Evolutionary conservation across 1,140 invertebrate genomes (phyloP), one percentile per base, ranked within the genome.

Genomic region (Cryptotermes secundus): DNA sequence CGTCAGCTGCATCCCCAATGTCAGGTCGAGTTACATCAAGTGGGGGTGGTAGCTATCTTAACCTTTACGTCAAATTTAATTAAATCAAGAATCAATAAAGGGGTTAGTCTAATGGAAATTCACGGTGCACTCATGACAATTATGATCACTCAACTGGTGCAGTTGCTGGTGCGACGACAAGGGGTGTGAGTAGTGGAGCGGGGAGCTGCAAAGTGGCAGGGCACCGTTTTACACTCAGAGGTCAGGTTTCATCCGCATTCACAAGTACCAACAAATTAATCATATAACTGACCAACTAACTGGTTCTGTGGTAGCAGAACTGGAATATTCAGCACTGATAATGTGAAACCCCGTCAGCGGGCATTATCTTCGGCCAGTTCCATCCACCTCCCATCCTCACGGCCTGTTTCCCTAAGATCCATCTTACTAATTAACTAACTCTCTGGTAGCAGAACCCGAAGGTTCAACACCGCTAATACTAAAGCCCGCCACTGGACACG

Each of bases 81-180:
- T 72, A 72, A 72, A 72, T 72, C 59, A 72, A 31, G n/a, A 72
- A 72, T 72, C 59, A 72, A 72, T 72, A 72, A 31, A 31, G 59
- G n/a, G 59, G 26, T 31, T 31, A 72, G 4, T 72, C 59, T 72
- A 26, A 72, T 31, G 59, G 59, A 72, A 72, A 31, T n/a, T 7
- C 14, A 72, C 45, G 45, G 19, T 9, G n/a, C 26, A 9, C 26
- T 26, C 26, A 12, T 72, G 59, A 72, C 59, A 31, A 72, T 31
- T 1, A 72, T 72, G n/a, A 72, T 72, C 26, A 59, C 31, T 31
- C n/a, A 72, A 9, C 59, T 72, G 59, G 26, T 72, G 26, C 59
- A 72, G 9, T 26, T 31, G 22, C n/a, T 31, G 9, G 12, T 65
- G 59, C n/a, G 3, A 31, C 2, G 59, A 31, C 59, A 31, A n/a